Base-by-base conservation (phyloP, 2,797 vertebrate genomes). In the Chelonia mydas region DNA sequence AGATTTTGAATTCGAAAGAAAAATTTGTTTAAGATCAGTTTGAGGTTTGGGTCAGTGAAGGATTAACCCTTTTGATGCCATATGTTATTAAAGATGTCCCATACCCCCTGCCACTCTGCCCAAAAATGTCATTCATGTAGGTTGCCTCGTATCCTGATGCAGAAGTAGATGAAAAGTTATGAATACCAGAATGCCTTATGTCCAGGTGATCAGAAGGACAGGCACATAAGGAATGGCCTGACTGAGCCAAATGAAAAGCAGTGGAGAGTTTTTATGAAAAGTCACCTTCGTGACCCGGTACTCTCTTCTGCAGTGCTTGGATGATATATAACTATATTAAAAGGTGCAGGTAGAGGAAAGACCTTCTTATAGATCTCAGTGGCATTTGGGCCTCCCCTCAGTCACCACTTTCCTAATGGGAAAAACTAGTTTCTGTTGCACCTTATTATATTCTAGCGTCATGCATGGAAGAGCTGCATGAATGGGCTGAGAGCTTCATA, bases 221-320 rank as follows among this genome's bases (percentile, higher is more conserved):
- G 91, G 15, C 11, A 81, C 2, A 65, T 89, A 94, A 96, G 61
- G 7, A 95, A 84, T 77, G 57, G 3, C 74, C 87, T 89, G 13
- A 33, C 47, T 84, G 68, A 89, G 78, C 65, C 85, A 89, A 86
- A 19, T 6, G 6, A 80, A 89, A 90, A 95, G 86, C 74, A 89
- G 87, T 2, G 5, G 47, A 78, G 57, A 80, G 4, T 84, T 93
- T 84, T 80, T 61, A 74, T 84, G 89, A 89, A 88, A 87, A 92
- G 31, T 72, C 59, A 77, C 47, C 57, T 80, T 31, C 21, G 11
- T 45, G 1, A 81, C 84, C 4, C n/a, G 54, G 41, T 87, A 37
- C 53, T 84, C 74, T 87, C 57, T 5, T 49, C 83, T 95, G 95
- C 95, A 86, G 90, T 89, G 10, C 90, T 16, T 68, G 49, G 41